Conservation (phyloP, 2,888 invertebrate genomes). For the Subacronicta megacephala region DNA sequence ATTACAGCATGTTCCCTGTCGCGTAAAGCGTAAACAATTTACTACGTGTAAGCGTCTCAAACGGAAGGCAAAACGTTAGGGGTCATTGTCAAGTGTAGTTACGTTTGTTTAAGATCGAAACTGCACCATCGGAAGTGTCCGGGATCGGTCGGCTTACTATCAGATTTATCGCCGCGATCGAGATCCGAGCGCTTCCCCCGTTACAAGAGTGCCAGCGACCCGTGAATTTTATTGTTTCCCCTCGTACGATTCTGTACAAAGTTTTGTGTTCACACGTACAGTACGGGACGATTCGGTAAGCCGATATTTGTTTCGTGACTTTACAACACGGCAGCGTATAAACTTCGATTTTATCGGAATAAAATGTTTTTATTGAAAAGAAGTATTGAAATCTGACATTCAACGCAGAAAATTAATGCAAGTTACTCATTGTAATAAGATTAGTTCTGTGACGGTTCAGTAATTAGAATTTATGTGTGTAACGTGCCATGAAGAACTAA, state of each 20-base stretch:
- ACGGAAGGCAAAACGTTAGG: constrained; percentile 22
- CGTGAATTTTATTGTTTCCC: constrained; percentile 86
- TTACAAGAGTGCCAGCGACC: constrained; percentile 69
- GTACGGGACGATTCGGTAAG: constrained; percentile 61
- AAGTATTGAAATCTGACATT: constrained; percentile 10
- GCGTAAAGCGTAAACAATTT: constrained; percentile 41
- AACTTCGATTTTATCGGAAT: constrained; percentile 18
- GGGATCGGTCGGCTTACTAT: constrained; percentile 68
- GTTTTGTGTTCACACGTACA: constrained; percentile 71
- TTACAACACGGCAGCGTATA: constrained; percentile 22
- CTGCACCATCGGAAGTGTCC: constrained; percentile 70
- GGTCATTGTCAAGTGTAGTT: constrained; percentile 56
- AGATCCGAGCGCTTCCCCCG: constrained; percentile 59
- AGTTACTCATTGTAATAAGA: constrained; percentile 25
- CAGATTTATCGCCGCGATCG: constrained; percentile 73
- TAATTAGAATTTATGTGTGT: constrained; percentile 3
- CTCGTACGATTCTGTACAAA: constrained; percentile 71
- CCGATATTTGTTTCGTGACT: constrained; percentile 71
- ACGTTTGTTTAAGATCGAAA: constrained; percentile 61
- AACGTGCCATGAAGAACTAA: constrained; percentile 4
- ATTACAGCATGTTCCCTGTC: constrained; percentile 31
- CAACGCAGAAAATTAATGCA: constrained; percentile 6
- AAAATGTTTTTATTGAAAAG: constrained; percentile 1
- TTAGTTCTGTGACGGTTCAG: constrained; percentile 31
- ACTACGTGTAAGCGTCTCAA: constrained; percentile 27